Percentiles rank a stretch among this genome's conserved stretches.
Evolutionary conservation across 2,888 invertebrate genomes (phyloP).

Genomic region (Frankliniella intonsa): DNA sequence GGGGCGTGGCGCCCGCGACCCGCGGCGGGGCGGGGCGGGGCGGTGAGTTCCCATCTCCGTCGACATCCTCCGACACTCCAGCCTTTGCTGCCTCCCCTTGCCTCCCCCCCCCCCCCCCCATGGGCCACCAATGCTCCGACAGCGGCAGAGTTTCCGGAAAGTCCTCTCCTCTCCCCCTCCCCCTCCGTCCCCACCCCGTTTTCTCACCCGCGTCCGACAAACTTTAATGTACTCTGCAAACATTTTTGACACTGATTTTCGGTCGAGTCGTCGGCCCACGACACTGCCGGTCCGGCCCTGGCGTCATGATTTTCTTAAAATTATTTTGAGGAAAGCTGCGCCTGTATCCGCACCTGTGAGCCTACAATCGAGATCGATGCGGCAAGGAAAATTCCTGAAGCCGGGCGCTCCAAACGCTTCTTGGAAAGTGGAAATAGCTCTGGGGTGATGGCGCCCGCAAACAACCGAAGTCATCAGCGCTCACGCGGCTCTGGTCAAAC

Average conservation of each 20-base stretch:
- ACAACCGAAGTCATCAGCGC: background rate
- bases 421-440: no score
- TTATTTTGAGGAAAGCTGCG: no score
- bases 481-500: background rate
- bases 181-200: background rate
- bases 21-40: background rate
- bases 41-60: background rate
- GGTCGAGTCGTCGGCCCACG: background rate
- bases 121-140: background rate
- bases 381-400: no score
- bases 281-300: no score
- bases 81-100: no score
- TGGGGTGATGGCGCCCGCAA: no score
- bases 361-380: no score
- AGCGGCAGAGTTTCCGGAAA: background rate
- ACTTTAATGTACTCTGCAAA: constrained; percentile 19
- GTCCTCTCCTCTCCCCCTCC: background rate
- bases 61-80: background rate
- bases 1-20: background rate
- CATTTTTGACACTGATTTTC: background rate
- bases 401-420: no score
- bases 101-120: background rate
- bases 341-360: no score
- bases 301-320: no score
- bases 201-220: background rate